Conservation (phyloP, 2,113 vertebrate species). For the Mustela nigripes region DNA sequence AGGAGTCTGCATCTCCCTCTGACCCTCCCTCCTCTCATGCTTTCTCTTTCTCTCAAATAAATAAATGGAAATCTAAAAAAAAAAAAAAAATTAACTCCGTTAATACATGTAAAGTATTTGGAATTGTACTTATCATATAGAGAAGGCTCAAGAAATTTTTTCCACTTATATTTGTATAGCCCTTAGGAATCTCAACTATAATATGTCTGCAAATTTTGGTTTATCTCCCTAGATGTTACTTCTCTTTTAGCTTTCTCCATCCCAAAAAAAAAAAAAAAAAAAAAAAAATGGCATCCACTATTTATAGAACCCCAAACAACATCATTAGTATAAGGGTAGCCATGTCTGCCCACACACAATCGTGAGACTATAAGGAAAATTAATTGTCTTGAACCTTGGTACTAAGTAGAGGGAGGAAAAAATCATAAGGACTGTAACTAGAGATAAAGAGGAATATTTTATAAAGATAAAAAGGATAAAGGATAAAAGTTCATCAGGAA, state of each 20-base stretch:
- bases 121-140: background rate
- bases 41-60: no score
- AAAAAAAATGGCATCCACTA: background rate
- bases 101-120: background rate
- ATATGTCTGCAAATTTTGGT: background rate
- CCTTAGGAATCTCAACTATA: background rate
- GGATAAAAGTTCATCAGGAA: background rate
- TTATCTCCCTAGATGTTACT: background rate
- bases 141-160: background rate
- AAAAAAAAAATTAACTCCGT: background rate
- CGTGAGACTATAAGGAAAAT: conserved; percentile 6
- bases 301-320: background rate
- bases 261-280: background rate
- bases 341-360: background rate
- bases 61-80: no score
- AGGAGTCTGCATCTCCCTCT: no score
- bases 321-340: background rate
- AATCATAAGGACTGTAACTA: background rate
- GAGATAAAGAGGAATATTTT: background rate
- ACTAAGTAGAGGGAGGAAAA: background rate
- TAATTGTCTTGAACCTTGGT: background rate
- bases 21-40: no score
- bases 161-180: background rate
- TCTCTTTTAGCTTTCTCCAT: background rate
- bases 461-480: conserved; percentile 9